These are phyloP conservation scores for Paralichthys olivaceus DNA, from an alignment of 2,113 vertebrate species.

Conservation along the genomic window DNA sequence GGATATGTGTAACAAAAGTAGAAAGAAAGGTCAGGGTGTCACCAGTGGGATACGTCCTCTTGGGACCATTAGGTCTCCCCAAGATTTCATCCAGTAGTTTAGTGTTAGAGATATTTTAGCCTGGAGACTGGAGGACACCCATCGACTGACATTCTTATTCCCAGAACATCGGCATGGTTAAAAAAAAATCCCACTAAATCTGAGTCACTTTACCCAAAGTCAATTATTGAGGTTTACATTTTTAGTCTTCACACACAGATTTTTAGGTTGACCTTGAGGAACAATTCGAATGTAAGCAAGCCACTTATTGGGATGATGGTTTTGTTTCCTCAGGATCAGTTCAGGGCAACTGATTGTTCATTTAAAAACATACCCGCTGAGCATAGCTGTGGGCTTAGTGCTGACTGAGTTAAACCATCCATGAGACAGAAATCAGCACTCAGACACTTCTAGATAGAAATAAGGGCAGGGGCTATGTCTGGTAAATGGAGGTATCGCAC, in stretches of 20 bases:
- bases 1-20: background rate
- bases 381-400: background rate
- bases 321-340: background rate
- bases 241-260: background rate
- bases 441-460: conserved; percentile 2
- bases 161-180: no score
- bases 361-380: background rate
- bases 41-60: background rate
- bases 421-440: background rate
- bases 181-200: no score
- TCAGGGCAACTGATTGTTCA: background rate
- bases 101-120: no score
- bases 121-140: no score
- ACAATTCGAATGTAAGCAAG: background rate
- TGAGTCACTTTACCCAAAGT: background rate
- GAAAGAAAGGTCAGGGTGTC: background rate
- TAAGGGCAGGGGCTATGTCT: conserved; percentile 5
- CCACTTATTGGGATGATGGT: background rate
- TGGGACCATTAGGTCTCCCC: background rate
- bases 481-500: conserved; percentile 17
- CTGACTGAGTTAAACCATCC: background rate
- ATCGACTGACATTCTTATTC: no score
- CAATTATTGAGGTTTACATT: background rate
- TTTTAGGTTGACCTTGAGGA: background rate
- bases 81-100: no score